Evolutionary conservation across 2,113 vertebrate genomes (phyloP).

Genomic region (Ptilonorhynchus violaceus): DNA sequence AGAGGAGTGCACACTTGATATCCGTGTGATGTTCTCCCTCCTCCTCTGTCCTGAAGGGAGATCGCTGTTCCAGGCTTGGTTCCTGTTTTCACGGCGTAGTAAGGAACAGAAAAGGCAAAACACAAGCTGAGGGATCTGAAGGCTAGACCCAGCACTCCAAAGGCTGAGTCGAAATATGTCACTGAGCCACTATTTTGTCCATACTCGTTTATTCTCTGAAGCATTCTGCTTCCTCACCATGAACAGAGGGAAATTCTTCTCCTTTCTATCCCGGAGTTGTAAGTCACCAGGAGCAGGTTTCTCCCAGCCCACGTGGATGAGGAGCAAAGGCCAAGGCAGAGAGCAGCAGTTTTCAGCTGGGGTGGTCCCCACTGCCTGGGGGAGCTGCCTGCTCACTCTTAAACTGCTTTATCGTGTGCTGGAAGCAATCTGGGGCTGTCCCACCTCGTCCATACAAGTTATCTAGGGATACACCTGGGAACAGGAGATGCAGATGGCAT

Average conservation of each 20-base stretch:
- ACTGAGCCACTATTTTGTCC: background rate
- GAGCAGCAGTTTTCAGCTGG: background rate
- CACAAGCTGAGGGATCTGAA: background rate
- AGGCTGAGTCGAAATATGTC: background rate
- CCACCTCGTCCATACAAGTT: background rate
- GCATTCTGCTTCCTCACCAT: background rate
- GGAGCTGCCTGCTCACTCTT: background rate
- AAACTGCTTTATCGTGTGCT: background rate
- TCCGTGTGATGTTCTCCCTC: background rate
- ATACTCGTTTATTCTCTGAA: background rate
- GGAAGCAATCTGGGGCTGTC: background rate
- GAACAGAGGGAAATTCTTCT: background rate
- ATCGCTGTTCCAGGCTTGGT: accelerated
- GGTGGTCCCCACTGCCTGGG: background rate
- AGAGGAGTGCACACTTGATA: background rate
- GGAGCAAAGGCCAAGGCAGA: background rate
- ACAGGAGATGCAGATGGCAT: background rate
- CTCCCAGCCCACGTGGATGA: accelerated
- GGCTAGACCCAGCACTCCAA: background rate
- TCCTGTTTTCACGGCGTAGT: background rate
- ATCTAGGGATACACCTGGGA: background rate
- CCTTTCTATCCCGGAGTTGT: background rate
- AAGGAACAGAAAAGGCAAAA: background rate
- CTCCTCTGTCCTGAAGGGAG: background rate
- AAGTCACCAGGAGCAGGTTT: background rate